Percentiles rank a stretch among this genome's conserved stretches.
These are phyloP conservation scores for Eilema depressum DNA, from an alignment of 2,888 invertebrate species.

Conservation along the genomic window DNA sequence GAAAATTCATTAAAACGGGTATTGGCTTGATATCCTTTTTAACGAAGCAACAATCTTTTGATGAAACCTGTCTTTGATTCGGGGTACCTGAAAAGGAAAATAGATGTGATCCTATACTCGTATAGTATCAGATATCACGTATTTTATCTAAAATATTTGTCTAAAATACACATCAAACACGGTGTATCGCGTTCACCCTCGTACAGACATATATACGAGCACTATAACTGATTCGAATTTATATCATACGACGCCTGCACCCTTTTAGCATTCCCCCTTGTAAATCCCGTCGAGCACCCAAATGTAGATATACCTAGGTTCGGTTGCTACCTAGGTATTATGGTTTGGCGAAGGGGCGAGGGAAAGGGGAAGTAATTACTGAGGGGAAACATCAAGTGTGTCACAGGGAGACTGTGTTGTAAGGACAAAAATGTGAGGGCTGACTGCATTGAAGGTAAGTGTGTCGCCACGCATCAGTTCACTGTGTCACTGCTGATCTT, in stretches of 20 bases:
- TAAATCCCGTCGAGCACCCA: slow-evolving; percentile 76
- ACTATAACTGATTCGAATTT: slow-evolving; percentile 67
- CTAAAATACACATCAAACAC: slow-evolving; percentile 67
- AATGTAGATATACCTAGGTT: slow-evolving; percentile 76
- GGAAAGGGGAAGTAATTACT: slow-evolving; percentile 79
- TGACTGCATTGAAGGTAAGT: slow-evolving; percentile 80
- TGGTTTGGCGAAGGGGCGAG: slow-evolving; percentile 65
- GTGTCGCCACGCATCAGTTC: slow-evolving; percentile 83
- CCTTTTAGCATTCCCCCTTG: slow-evolving; percentile 82
- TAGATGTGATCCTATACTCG: slow-evolving; percentile 38
- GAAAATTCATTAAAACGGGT: slow-evolving; percentile 80
- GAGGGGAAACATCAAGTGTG: slow-evolving; percentile 84
- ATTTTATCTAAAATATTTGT: slow-evolving; percentile 60
- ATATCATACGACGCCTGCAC: slow-evolving; percentile 74
- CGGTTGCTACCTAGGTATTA: slow-evolving; percentile 71
- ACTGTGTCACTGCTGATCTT: slow-evolving; percentile 85
- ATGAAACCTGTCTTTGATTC: slow-evolving; percentile 52
- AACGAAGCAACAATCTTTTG: slow-evolving; percentile 64
- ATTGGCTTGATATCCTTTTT: slow-evolving; percentile 68
- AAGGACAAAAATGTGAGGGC: slow-evolving; percentile 84
- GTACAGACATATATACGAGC: slow-evolving; percentile 51
- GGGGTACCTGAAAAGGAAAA: slow-evolving; percentile 46
- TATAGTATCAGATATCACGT: slow-evolving; percentile 50
- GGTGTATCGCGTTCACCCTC: slow-evolving; percentile 54
- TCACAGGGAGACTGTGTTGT: slow-evolving; percentile 83